phyloP scores from a whole-genome alignment of 2,888 invertebrate species.

The Ophioninae sp. region DNA sequence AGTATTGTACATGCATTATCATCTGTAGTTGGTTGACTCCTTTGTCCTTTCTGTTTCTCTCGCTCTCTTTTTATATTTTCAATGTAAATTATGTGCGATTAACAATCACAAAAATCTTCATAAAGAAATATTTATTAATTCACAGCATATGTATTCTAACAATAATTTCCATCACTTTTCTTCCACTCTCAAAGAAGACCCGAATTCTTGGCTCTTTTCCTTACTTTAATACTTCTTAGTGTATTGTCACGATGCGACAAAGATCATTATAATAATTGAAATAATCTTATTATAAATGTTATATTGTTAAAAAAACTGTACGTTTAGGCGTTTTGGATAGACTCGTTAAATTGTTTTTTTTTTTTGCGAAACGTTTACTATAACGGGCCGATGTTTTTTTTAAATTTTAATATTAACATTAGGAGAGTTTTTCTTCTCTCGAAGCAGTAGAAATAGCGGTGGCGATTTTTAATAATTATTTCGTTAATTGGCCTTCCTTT shows the following conservation, averaged over 20 bases:
- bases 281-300: slow-evolving; percentile 30
- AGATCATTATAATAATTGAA: slow-evolving; percentile 46
- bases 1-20: slow-evolving; percentile 35
- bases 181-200: slow-evolving; percentile 53
- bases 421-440: slow-evolving; percentile 48
- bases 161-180: slow-evolving; percentile 53
- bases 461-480: background rate
- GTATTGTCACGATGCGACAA: slow-evolving; percentile 65
- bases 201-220: slow-evolving; percentile 33
- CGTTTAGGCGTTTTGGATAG: slow-evolving; percentile 49
- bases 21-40: slow-evolving; percentile 28
- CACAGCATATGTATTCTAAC: slow-evolving; percentile 40
- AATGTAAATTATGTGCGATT: slow-evolving; percentile 37
- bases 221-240: slow-evolving; percentile 36
- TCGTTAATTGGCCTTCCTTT: background rate
- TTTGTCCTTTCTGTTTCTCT: slow-evolving; percentile 9
- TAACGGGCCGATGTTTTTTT: slow-evolving; percentile 40
- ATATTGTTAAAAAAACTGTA: slow-evolving; percentile 23
- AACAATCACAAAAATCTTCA: slow-evolving; percentile 38
- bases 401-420: slow-evolving; percentile 43
- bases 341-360: slow-evolving; percentile 28
- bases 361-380: slow-evolving; percentile 31
- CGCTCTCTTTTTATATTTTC: background rate
- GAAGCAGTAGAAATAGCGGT: slow-evolving; percentile 17
- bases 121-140: slow-evolving; percentile 52